Evolutionary conservation across 2,888 invertebrate species (phyloP), one percentile per base, ranked within the genome.

Genomic region (Drosophila atroscutellata): DNA sequence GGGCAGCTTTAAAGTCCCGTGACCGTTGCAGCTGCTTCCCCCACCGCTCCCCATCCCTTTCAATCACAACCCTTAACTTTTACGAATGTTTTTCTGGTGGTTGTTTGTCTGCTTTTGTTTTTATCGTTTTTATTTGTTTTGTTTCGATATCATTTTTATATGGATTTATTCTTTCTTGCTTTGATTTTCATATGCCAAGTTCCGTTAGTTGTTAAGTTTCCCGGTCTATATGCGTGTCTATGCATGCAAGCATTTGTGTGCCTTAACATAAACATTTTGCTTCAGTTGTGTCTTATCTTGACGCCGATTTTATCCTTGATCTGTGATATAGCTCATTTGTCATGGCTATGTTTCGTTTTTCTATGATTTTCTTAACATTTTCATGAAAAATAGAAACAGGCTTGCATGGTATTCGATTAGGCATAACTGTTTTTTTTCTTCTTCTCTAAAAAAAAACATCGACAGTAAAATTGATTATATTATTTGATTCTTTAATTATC

Each of bases 381-480:
- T 66, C 69, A 51, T 79, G 65, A 79, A 70, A 77, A 70, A 75
- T 78, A 78, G 42, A 66, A 79, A 77, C 76, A 58, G 49, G 73
- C 76, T 77, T 51, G 50, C 45, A 64, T 49, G 51, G 50, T 61
- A 60, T 62, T 62, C 24, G 20, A 57, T 62, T 54, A 56, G 39
- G 50, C 55, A 57, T 55, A 50, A 42, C n/a, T 13, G 20, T 32
- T 64, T 45, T 52, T 55, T 71, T 37, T 50, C 50, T 52, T 37
- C 15, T 55, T 28, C 26, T 74, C 70, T 72, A 77, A 80, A 75
- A 80, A 75, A 77, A 65, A 80, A 77, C 66, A 45, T 52, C 63
- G 76, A 62, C 64, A 78, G 80, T 72, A 78, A 74, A 77, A 80
- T 74, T 58, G 54, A 59, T 65, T 76, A 68, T 78, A 72, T 72